Conservation (phyloP, 2,113 vertebrate genomes). For the Felis chaus region DNA sequence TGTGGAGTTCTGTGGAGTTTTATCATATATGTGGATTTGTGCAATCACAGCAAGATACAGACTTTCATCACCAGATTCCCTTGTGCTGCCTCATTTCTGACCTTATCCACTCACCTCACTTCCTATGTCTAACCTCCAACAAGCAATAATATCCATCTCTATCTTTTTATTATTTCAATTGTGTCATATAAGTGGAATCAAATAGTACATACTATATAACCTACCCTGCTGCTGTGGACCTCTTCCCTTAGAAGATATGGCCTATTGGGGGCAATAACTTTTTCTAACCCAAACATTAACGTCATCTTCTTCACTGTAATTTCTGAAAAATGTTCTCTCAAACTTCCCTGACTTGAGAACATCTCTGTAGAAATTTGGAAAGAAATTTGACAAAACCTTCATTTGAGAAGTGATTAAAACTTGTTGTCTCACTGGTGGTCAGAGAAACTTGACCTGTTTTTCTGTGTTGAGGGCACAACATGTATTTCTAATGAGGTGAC, state of each 20-base stretch:
- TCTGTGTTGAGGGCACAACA: conserved; percentile 77
- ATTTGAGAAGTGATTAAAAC: background rate
- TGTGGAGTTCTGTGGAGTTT: background rate
- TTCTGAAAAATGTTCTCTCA: background rate
- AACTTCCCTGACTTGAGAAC: background rate
- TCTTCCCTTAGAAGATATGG: background rate
- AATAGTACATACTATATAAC: background rate
- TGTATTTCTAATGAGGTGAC: conserved; percentile 60
- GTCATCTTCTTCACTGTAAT: background rate
- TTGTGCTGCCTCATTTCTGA: background rate
- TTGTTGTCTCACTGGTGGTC: background rate
- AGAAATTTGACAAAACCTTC: background rate
- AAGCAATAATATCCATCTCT: background rate
- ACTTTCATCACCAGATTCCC: background rate
- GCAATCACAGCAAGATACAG: background rate
- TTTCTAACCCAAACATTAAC: background rate
- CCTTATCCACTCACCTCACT: background rate
- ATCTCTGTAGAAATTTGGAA: background rate
- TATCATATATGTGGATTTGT: background rate
- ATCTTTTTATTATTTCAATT: background rate
- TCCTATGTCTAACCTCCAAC: too few species aligned
- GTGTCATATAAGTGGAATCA: background rate
- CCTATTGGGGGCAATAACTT: background rate
- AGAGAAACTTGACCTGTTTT: conserved; percentile 36
- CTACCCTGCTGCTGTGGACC: background rate